Evolutionary conservation across 2,113 vertebrate genomes (phyloP).

Genomic region (Sceloporus undulatus): DNA sequence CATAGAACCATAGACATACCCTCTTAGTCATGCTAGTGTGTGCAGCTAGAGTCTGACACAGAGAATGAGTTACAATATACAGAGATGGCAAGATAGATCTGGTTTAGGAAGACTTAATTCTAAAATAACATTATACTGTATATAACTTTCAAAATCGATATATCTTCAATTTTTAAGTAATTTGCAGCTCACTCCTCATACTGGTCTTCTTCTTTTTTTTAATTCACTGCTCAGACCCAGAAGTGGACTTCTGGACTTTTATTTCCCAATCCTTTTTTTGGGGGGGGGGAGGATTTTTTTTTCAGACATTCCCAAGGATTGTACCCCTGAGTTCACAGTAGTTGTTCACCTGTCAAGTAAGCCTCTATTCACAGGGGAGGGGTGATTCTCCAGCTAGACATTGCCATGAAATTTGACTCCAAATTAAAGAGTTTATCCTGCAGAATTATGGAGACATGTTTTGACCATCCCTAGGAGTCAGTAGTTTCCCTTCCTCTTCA

Average conservation of each 20-base stretch:
- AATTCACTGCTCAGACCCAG: too few relatives aligned
- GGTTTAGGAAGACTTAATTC: constrained; percentile 32
- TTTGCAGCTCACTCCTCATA: too few relatives aligned
- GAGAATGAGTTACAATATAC: not conserved
- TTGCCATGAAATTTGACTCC: not conserved
- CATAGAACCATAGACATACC: not conserved
- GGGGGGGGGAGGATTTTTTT: too few relatives aligned
- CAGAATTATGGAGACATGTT: not conserved
- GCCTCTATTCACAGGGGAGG: not conserved
- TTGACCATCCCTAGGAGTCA: not conserved
- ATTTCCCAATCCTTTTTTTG: too few relatives aligned
- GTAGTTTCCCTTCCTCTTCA: not conserved
- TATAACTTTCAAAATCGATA: too few relatives aligned
- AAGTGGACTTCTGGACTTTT: too few relatives aligned
- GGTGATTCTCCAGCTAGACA: not conserved
- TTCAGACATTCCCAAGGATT: too few relatives aligned
- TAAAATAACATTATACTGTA: too few relatives aligned
- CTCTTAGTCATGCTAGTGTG: not conserved
- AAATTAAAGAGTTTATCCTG: not conserved
- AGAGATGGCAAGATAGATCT: constrained; percentile 12
- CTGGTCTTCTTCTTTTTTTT: too few relatives aligned
- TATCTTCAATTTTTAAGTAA: too few relatives aligned
- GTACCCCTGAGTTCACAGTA: too few relatives aligned
- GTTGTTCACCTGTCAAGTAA: too few relatives aligned
- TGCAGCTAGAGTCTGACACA: not conserved